Conservation (phyloP, 2,113 vertebrate species). For the Orthonyx spaldingii region DNA sequence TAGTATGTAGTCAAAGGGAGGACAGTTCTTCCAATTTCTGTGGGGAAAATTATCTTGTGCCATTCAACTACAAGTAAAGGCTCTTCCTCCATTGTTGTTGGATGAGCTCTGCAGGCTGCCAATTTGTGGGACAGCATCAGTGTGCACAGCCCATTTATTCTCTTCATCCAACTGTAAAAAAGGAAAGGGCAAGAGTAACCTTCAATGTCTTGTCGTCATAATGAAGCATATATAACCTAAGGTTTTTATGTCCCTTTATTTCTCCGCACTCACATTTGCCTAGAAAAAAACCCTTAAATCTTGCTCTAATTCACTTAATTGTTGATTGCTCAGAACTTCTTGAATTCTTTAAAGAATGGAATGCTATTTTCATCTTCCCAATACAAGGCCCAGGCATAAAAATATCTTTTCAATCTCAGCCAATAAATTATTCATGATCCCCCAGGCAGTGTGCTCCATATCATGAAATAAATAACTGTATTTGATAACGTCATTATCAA, state of each 20-base stretch:
- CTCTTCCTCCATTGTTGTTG: neutral
- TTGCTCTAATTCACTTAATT: slow-evolving; percentile 1
- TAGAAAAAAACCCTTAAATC: neutral
- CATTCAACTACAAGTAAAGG: neutral
- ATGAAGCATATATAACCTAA: neutral
- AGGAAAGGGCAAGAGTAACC: neutral
- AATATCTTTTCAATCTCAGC: slow-evolving; percentile 52
- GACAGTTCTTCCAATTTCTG: neutral
- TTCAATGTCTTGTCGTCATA: neutral
- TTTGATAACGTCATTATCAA: slow-evolving; percentile 59
- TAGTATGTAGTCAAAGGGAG: neutral
- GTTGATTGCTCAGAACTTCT: neutral
- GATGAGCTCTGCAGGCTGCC: neutral
- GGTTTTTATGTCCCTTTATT: neutral
- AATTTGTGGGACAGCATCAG: neutral
- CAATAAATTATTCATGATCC: slow-evolving; percentile 45
- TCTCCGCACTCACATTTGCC: neutral
- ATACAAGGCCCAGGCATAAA: slow-evolving; percentile 14
- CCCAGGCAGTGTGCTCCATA: neutral
- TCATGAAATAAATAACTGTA: slow-evolving; percentile 59
- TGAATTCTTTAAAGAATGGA: slow-evolving; percentile 18
- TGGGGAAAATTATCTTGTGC: neutral
- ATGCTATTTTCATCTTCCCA: slow-evolving; percentile 28
- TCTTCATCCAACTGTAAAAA: neutral
- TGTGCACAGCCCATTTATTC: neutral